Evolutionary conservation across 2,888 invertebrate genomes (phyloP).

Genomic region (Rapana venosa): DNA sequence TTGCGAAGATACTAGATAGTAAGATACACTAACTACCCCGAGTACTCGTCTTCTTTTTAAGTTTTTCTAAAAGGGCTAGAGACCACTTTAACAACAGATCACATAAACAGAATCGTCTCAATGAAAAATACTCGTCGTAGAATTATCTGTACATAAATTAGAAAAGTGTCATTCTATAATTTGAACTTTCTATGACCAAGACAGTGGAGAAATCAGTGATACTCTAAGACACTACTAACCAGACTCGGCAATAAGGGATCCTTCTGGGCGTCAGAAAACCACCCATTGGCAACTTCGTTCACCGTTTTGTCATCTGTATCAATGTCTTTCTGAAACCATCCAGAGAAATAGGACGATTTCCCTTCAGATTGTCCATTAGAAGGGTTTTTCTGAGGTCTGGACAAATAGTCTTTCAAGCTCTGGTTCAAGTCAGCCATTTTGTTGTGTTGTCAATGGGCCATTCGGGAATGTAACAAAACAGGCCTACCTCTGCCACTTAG

Average conservation of each 20-base stretch:
- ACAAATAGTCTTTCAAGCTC: slow-evolving; percentile 69
- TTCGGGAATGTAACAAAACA: background rate
- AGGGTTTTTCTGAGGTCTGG: slow-evolving; percentile 57
- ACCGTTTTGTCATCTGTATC: slow-evolving; percentile 47
- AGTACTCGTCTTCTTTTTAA: too few species aligned
- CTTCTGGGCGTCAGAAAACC: slow-evolving; percentile 76
- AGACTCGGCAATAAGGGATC: slow-evolving; percentile 77
- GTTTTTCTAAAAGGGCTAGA: too few species aligned
- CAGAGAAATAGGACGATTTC: slow-evolving; percentile 46
- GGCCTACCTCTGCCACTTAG: too few species aligned
- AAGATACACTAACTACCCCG: too few species aligned
- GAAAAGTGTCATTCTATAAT: too few species aligned
- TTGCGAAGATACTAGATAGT: too few species aligned
- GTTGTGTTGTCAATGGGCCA: slow-evolving; percentile 38
- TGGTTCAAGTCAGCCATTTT: slow-evolving; percentile 69
- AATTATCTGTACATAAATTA: too few species aligned
- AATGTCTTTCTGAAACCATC: slow-evolving; percentile 50
- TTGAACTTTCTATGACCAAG: background rate
- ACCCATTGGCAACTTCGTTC: slow-evolving; percentile 68
- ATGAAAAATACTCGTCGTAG: too few species aligned
- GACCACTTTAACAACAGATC: too few species aligned
- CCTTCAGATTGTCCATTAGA: slow-evolving; percentile 41
- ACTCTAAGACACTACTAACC: slow-evolving; percentile 56
- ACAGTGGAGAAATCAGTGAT: slow-evolving; percentile 22
- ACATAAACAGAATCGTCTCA: too few species aligned